phyloP scores from a whole-genome alignment of 1,140 invertebrate species.

The Brachionus rotundiformis region DNA sequence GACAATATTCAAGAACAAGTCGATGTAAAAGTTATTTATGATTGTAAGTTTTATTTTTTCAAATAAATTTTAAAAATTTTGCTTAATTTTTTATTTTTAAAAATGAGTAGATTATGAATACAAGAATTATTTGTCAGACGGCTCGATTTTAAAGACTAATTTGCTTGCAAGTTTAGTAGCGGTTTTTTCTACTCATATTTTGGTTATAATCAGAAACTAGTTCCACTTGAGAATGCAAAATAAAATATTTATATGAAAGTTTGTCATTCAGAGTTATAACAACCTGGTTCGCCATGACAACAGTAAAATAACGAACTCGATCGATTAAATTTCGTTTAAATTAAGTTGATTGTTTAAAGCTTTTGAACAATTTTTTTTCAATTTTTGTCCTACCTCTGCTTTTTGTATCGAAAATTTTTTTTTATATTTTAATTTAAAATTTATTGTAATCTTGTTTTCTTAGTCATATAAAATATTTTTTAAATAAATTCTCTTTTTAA shows the following conservation, averaged over 20 bases:
- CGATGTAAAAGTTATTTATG: slow-evolving; percentile 49
- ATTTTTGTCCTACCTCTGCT: background rate
- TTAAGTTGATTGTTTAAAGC: slow-evolving; percentile 13
- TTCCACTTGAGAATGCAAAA: slow-evolving; percentile 36
- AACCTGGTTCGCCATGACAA: slow-evolving; percentile 47
- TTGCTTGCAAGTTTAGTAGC: background rate
- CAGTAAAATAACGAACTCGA: slow-evolving; percentile 33
- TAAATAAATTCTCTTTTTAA: background rate
- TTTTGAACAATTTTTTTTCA: background rate
- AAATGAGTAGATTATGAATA: slow-evolving; percentile 47
- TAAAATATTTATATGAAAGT: slow-evolving; percentile 5
- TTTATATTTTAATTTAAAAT: background rate
- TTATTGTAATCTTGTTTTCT: slow-evolving; percentile 26
- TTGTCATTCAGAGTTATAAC: slow-evolving; percentile 6
- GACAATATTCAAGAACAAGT: slow-evolving; percentile 52
- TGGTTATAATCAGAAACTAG: background rate
- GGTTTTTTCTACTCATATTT: background rate
- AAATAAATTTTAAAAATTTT: background rate
- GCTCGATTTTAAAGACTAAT: background rate
- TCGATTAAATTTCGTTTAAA: background rate
- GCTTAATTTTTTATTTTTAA: background rate
- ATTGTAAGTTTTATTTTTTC: slow-evolving; percentile 42
- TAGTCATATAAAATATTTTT: slow-evolving; percentile 24
- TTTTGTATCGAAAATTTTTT: background rate
- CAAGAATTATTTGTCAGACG: slow-evolving; percentile 23